phyloP scores from a whole-genome alignment of 1,140 invertebrate genomes.

The Onthophagus taurus region DNA sequence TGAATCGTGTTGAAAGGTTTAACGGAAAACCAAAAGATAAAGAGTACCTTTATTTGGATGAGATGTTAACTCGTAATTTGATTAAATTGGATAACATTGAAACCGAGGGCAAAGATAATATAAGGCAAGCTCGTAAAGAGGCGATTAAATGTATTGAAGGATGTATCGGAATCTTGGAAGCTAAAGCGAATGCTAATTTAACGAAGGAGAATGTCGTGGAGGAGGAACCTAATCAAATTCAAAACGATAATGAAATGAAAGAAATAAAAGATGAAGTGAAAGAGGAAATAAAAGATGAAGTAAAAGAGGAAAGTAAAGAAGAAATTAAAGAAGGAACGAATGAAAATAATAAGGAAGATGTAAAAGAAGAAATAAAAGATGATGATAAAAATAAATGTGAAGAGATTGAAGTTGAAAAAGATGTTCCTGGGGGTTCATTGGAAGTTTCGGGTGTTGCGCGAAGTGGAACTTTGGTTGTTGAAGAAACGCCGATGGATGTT shows the following conservation, averaged over 20 bases:
- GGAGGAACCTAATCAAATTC: constrained; percentile 3
- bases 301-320: background rate
- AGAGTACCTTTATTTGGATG: constrained; percentile 80
- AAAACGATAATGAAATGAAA: constrained; percentile 20
- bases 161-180: constrained; percentile 73
- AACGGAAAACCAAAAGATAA: constrained; percentile 66
- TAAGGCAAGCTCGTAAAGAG: constrained; percentile 74
- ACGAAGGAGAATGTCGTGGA: constrained; percentile 5
- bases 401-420: constrained; percentile 5
- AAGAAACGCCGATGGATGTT: constrained; percentile 15
- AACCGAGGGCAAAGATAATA: constrained; percentile 81
- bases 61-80: constrained; percentile 88
- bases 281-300: constrained; percentile 13
- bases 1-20: constrained; percentile 69
- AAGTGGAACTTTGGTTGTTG: constrained; percentile 5
- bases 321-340: background rate
- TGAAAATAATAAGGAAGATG: constrained; percentile 1
- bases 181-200: constrained; percentile 49
- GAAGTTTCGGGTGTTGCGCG: constrained; percentile 11
- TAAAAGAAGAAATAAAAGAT: constrained; percentile 7
- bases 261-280: constrained; percentile 13
- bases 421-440: constrained; percentile 1
- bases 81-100: constrained; percentile 88
- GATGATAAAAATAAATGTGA: no score
- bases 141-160: constrained; percentile 82